These are phyloP conservation scores for Lamprotornis superbus DNA, from an alignment of 2,113 vertebrate species.

Conservation along the genomic window DNA sequence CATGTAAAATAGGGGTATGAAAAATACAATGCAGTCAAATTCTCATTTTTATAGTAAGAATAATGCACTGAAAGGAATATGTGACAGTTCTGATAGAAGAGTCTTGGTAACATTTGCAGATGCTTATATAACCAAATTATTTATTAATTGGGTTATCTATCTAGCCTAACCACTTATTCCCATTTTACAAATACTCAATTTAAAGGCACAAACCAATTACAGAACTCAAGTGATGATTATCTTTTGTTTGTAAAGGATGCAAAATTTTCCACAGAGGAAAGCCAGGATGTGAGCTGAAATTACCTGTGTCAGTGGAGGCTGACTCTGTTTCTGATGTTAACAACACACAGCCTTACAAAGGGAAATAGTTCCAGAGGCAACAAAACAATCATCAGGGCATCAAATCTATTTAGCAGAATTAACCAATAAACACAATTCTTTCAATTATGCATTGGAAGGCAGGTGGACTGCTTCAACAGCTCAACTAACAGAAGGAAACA, in stretches of 20 bases:
- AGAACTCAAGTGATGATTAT: not conserved
- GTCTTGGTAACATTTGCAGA: not conserved
- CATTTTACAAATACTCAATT: not conserved
- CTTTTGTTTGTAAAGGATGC: not conserved
- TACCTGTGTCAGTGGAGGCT: not conserved
- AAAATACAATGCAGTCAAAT: not conserved
- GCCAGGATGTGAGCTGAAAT: not conserved
- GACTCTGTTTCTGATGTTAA: not conserved
- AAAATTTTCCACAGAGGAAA: not conserved
- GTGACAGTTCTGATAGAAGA: not conserved
- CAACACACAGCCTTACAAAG: not conserved
- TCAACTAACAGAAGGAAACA: not conserved
- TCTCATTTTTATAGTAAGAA: not conserved
- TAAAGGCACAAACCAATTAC: not conserved
- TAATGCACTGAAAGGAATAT: not conserved
- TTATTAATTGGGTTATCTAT: not conserved
- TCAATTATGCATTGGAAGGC: not conserved
- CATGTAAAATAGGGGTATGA: not conserved
- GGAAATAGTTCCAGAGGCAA: not conserved
- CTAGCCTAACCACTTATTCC: not conserved
- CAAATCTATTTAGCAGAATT: not conserved
- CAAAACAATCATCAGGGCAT: not conserved
- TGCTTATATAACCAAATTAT: not conserved
- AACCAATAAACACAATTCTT: not conserved
- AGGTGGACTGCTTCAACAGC: not conserved